Conservation (phyloP, 2,888 invertebrate genomes). For the Drosophila planitibia region DNA sequence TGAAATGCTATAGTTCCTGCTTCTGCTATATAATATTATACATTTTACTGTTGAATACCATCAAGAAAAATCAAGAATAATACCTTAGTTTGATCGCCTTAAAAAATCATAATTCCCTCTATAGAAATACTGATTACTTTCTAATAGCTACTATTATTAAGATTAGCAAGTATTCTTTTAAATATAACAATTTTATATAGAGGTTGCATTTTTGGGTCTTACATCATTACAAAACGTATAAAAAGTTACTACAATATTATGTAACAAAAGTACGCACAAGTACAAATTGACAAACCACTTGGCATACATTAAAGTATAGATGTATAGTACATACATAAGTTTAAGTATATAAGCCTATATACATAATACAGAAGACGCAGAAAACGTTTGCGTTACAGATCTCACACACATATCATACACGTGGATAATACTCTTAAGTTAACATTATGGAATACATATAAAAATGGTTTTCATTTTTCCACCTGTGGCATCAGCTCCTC, state of each 20-base stretch:
- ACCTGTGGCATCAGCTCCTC: slow-evolving; percentile 11
- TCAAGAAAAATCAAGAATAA: neutral
- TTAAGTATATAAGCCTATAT: slow-evolving; percentile 27
- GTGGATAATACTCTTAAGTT: slow-evolving; percentile 68
- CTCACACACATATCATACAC: slow-evolving; percentile 46
- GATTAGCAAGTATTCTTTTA: neutral
- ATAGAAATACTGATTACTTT: neutral
- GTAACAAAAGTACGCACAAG: slow-evolving; percentile 54
- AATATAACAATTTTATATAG: slow-evolving; percentile 16
- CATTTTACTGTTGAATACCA: neutral
- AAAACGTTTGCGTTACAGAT: slow-evolving; percentile 8
- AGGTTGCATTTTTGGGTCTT: slow-evolving; percentile 28
- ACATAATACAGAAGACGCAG: slow-evolving; percentile 53
- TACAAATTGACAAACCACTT: slow-evolving; percentile 40
- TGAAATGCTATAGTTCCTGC: neutral
- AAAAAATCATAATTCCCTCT: neutral
- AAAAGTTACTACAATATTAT: slow-evolving; percentile 55
- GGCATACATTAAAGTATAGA: slow-evolving; percentile 31
- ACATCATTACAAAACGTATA: slow-evolving; percentile 36
- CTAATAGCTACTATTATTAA: neutral
- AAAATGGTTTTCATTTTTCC: slow-evolving; percentile 40
- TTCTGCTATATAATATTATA: neutral
- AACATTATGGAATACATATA: slow-evolving; percentile 36
- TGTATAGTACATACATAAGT: slow-evolving; percentile 28
- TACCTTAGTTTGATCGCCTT: neutral